Conservation (phyloP, 1,140 invertebrate genomes). For the Leptestheria dahalacensis region DNA sequence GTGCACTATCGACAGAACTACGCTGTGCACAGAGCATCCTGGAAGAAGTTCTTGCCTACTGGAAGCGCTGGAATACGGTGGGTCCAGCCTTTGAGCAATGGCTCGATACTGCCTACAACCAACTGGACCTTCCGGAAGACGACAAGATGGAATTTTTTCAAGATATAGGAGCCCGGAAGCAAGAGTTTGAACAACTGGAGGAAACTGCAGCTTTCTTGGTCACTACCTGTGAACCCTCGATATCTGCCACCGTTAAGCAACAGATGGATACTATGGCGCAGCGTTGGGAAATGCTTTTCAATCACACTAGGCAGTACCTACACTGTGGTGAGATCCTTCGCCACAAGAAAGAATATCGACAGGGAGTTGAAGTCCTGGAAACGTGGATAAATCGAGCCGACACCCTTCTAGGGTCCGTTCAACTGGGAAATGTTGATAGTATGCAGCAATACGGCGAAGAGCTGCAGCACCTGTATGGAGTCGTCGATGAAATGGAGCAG, state of each 20-base stretch:
- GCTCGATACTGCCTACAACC: constrained; percentile 57
- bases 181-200: constrained; percentile 63
- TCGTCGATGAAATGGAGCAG: constrained; percentile 74
- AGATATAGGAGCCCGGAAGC: constrained; percentile 75
- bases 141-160: constrained; percentile 63
- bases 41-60: constrained; percentile 74
- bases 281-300: constrained; percentile 66
- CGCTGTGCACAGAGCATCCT: constrained; percentile 74
- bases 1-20: constrained; percentile 72
- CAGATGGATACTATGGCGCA: constrained; percentile 50
- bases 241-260: constrained; percentile 58
- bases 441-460: constrained; percentile 64
- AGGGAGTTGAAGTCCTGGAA: constrained; percentile 56
- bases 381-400: constrained; percentile 67
- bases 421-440: constrained; percentile 52
- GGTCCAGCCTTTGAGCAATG: constrained; percentile 60
- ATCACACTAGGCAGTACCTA: constrained; percentile 65
- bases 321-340: constrained; percentile 71
- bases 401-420: constrained; percentile 42
- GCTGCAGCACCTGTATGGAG: constrained; percentile 56
- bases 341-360: constrained; percentile 60
- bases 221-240: constrained; percentile 65
- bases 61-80: constrained; percentile 62
- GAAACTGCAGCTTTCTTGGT: constrained; percentile 77
- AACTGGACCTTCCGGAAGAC: constrained; percentile 55